A percentile compares a stretch with the other conserved stretches of the same genome.
Conservation (phyloP, 1,140 invertebrate species). For the Brachionus paranguensis region DNA sequence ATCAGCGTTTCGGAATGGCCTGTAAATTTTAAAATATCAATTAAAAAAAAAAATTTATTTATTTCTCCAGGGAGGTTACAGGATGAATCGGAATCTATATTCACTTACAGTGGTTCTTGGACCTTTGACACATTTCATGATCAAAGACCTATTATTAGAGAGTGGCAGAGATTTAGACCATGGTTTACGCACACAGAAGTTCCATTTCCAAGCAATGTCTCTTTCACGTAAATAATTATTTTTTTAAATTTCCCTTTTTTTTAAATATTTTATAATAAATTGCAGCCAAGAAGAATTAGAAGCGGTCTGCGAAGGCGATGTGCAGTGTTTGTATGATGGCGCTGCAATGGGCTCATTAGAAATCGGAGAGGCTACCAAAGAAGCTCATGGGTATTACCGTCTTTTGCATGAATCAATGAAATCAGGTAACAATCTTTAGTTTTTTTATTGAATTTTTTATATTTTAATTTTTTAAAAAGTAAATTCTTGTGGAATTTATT, state of each 20-base stretch:
- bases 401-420: conserved; percentile 39
- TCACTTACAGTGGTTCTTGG: conserved; percentile 35
- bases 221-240: background rate
- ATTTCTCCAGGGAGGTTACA: conserved; percentile 3
- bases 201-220: conserved; percentile 39
- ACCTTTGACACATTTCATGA: conserved; percentile 40
- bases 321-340: conserved; percentile 29
- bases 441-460: background rate
- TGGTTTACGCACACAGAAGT: conserved; percentile 37
- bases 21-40: background rate
- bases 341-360: conserved; percentile 36
- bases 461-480: background rate
- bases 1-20: conserved; percentile 35
- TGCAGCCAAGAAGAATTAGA: conserved; percentile 7
- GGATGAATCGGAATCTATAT: conserved; percentile 34
- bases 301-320: background rate
- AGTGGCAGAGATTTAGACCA: conserved; percentile 34
- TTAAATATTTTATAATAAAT: background rate
- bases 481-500: conserved; percentile 40
- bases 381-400: conserved; percentile 27
- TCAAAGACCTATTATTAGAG: conserved; percentile 5
- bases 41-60: background rate
- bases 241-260: background rate
- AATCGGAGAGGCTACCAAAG: conserved; percentile 28
- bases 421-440: background rate